Percentiles rank a stretch among this genome's conserved stretches.
phyloP scores from a whole-genome alignment of 2,888 invertebrate species.

The Molorchus minor region DNA sequence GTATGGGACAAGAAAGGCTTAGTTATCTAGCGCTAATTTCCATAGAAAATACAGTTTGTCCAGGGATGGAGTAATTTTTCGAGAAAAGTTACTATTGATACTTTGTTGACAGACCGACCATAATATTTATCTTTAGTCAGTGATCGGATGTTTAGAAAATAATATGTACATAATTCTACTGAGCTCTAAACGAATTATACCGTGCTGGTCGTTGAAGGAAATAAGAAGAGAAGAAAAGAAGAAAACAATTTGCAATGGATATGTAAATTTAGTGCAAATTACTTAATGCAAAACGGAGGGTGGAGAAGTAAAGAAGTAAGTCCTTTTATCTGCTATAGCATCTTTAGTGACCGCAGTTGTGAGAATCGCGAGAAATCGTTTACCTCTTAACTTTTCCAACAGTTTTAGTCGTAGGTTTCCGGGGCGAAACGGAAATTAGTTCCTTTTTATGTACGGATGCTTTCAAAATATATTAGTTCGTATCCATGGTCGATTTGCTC shows the following conservation, averaged over 20 bases:
- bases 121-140: no score
- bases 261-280: slow-evolving; percentile 33
- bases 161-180: no score
- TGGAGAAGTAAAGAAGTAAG: slow-evolving; percentile 48
- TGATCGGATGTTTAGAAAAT: no score
- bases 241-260: slow-evolving; percentile 29
- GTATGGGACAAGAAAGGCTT: no score
- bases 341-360: slow-evolving; percentile 57
- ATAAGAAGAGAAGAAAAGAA: no score
- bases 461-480: slow-evolving; percentile 57
- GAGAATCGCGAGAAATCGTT: slow-evolving; percentile 51
- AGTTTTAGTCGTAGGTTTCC: slow-evolving; percentile 56
- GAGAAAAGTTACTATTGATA: no score
- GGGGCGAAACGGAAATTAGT: slow-evolving; percentile 60
- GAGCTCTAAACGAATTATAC: no score
- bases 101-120: no score
- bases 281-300: slow-evolving; percentile 45
- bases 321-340: slow-evolving; percentile 55
- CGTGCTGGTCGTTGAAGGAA: no score
- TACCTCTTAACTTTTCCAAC: slow-evolving; percentile 52
- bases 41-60: no score
- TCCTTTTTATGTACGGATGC: slow-evolving; percentile 59
- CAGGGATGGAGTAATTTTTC: no score
- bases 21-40: no score
- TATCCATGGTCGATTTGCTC: slow-evolving; percentile 58